Percentiles rank a stretch among this genome's conserved stretches.
Evolutionary conservation across 1,140 invertebrate genomes (phyloP).

Genomic region (Cyphomyrmex costatus): DNA sequence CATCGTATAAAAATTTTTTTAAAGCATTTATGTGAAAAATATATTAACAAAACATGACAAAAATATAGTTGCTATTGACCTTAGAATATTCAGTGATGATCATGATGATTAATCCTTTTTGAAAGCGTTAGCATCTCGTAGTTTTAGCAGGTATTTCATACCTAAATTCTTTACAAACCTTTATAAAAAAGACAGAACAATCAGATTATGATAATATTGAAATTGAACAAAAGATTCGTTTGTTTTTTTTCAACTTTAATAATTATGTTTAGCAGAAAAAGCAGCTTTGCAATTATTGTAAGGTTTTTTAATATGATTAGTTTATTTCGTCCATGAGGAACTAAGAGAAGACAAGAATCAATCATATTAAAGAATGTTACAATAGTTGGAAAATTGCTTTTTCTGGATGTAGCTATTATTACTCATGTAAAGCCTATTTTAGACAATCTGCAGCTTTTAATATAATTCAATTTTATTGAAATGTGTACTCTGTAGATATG

Average conservation of each 20-base stretch:
- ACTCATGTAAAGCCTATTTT: background rate
- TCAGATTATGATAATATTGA: background rate
- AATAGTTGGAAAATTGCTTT: too few species aligned
- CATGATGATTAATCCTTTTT: background rate
- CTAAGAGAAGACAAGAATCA: too few species aligned
- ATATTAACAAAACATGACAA: background rate
- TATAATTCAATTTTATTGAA: background rate
- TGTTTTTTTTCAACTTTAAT: background rate
- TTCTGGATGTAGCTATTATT: background rate
- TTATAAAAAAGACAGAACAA: background rate
- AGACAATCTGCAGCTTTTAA: background rate
- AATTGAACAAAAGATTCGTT: conserved; percentile 10
- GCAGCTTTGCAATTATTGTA: too few species aligned
- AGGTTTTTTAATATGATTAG: too few species aligned
- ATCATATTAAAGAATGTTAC: too few species aligned
- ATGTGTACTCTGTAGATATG: background rate
- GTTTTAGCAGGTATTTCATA: background rate
- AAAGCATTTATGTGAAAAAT: background rate
- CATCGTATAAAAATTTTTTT: background rate
- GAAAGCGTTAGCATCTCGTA: conserved; percentile 33
- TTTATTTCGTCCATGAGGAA: too few species aligned
- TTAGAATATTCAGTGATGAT: background rate
- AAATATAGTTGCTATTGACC: background rate
- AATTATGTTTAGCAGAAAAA: too few species aligned
- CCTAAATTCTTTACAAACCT: conserved; percentile 25